Percentiles rank a stretch among this genome's conserved stretches.
phyloP scores from a whole-genome alignment of 2,888 invertebrate genomes.

The Apotomis capreana region DNA sequence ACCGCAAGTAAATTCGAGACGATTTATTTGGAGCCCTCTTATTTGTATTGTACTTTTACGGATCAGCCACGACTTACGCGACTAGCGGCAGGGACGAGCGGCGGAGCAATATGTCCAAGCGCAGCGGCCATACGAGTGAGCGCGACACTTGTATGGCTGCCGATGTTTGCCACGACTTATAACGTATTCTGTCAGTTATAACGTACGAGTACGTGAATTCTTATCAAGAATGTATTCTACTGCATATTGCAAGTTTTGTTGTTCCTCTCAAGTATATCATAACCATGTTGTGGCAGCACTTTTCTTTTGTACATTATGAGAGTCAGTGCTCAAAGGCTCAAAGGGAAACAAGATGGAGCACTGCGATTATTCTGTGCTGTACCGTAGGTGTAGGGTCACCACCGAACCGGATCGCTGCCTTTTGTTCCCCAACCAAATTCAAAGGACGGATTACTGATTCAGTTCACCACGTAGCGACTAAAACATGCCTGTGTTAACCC shows the following conservation, averaged over 20 bases:
- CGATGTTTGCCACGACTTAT: too few species aligned
- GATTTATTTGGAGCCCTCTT: too few species aligned
- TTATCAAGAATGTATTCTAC: too few species aligned
- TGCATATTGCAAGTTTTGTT: not conserved
- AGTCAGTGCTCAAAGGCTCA: slow-evolving; percentile 33
- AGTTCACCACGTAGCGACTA: slow-evolving; percentile 19
- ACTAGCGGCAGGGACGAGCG: too few species aligned
- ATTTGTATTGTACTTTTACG: too few species aligned
- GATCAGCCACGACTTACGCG: too few species aligned
- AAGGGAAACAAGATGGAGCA: slow-evolving; percentile 38
- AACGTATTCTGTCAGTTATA: too few species aligned
- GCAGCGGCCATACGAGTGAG: too few species aligned
- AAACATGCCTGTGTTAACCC: slow-evolving; percentile 22
- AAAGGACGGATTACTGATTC: slow-evolving; percentile 31
- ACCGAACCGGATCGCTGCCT: slow-evolving; percentile 26
- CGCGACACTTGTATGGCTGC: too few species aligned
- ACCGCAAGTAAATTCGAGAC: too few species aligned
- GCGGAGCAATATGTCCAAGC: too few species aligned
- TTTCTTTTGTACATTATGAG: slow-evolving; percentile 30
- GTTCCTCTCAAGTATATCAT: not conserved
- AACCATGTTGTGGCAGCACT: not conserved
- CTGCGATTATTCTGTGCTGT: slow-evolving; percentile 13
- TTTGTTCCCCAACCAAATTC: slow-evolving; percentile 32
- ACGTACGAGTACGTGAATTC: too few species aligned
- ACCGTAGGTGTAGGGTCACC: slow-evolving; percentile 26